phyloP scores from a whole-genome alignment of 2,113 vertebrate genomes.

The Trichechus manatus region DNA sequence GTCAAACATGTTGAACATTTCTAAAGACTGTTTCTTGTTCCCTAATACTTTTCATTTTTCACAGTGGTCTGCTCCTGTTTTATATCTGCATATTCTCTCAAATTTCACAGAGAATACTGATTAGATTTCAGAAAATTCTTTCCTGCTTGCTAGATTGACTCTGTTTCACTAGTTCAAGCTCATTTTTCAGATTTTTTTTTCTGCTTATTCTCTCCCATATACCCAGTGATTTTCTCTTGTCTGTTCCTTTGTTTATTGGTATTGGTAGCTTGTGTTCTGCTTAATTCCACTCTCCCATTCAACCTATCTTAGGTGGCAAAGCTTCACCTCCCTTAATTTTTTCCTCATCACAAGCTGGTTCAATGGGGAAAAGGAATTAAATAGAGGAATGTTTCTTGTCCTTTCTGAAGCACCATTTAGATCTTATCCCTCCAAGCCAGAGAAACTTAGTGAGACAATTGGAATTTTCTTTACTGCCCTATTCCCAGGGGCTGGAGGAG shows the following conservation, averaged over 20 bases:
- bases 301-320: slow-evolving; percentile 8
- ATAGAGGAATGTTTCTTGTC: background rate
- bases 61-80: background rate
- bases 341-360: background rate
- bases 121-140: background rate
- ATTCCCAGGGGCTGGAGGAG: background rate
- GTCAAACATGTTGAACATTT: slow-evolving; percentile 12
- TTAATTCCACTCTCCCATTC: background rate
- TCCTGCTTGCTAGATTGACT: background rate
- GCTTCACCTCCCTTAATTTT: background rate
- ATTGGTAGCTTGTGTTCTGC: background rate
- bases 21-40: background rate
- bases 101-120: background rate
- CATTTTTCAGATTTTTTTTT: background rate
- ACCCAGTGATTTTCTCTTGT: background rate
- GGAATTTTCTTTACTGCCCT: background rate
- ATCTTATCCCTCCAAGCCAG: background rate
- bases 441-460: background rate
- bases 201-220: background rate
- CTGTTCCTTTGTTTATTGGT: background rate
- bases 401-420: background rate
- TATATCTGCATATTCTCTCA: background rate
- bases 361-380: background rate
- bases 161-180: background rate
- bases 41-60: slow-evolving; percentile 7